Evolutionary conservation across 1,140 invertebrate species (phyloP).

Genomic region (Papilio xuthus): DNA sequence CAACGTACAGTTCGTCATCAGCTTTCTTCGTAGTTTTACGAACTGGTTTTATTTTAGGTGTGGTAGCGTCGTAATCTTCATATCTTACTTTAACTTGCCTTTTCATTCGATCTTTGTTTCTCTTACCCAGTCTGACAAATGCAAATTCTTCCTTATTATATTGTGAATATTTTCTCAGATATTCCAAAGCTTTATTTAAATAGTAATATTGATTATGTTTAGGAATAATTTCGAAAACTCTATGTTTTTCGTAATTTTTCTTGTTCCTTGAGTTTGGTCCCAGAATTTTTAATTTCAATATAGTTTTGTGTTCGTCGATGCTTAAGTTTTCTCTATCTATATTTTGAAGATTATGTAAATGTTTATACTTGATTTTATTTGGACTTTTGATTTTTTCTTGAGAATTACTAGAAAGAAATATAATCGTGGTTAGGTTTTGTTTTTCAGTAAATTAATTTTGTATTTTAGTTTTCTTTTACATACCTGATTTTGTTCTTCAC

Average conservation of each 20-base stretch:
- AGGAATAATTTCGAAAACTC: not conserved
- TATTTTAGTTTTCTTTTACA: not conserved
- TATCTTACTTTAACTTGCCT: constrained; percentile 61
- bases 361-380: not conserved
- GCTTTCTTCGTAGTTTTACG: constrained; percentile 48
- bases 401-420: not conserved
- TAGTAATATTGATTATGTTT: constrained; percentile 37
- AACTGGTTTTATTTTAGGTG: constrained; percentile 40
- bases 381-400: not conserved
- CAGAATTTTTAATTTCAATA: constrained; percentile 12
- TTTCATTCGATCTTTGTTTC: constrained; percentile 56
- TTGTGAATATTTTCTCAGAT: constrained; percentile 51
- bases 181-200: constrained; percentile 55
- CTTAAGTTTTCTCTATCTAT: not conserved
- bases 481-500: constrained; percentile 8
- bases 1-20: constrained; percentile 70
- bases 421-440: not conserved
- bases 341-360: constrained; percentile 1
- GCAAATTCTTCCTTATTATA: constrained; percentile 39
- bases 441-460: not conserved
- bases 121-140: constrained; percentile 35
- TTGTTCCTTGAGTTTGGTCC: constrained; percentile 14
- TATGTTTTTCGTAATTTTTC: constrained; percentile 24
- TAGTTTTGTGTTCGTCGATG: not conserved
- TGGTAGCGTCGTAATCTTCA: constrained; percentile 42